Base-by-base conservation (phyloP, 2,797 vertebrate species). In the Pterois miles region DNA sequence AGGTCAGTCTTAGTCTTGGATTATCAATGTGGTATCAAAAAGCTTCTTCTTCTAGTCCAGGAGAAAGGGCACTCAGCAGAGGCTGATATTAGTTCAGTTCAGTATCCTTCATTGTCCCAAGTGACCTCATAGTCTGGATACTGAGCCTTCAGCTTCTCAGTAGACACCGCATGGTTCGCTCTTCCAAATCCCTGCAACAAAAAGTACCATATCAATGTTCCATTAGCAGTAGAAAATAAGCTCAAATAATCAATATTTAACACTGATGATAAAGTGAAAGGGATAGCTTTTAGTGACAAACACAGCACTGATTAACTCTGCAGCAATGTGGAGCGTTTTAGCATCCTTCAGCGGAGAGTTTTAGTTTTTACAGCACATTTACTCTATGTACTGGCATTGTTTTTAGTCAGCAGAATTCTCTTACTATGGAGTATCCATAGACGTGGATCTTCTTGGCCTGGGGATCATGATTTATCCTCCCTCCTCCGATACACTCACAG, bases 341-440 rank as follows among this genome's bases (percentile, higher is more conserved):
- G 38, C 31, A 16, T 65, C 25, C n/a, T 36, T 50, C 4, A 57
- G 14, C 38, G 48, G 3, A 29, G 2, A 50, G 6, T 31, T 53
- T 52, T 16, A 22, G 4, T 5, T 65, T 65, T 25, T 2, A 48
- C 65, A 20, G 13, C 6, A 60, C 40, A 2, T 16, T 33, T 38
- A 36, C 34, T 33, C 2, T 1, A 14, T 38, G 16, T 16, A n/a
- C 13, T 22, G 34, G 27, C 22, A 23, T 6, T 14, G 25, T 13
- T 11, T 59, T 59, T 34, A 52, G 16, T 31, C 22, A 22, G 64
- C 12, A n/a, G 10, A n/a, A 6, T 8, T 29, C 8, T 64, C 93
- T 94, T 91, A 99, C 98, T 95, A 98, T 95, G 31, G 98, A 99
- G 90, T 99, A 98, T 66, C 98, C 98, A 14, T 99, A 99, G 48